Evolutionary conservation across 2,888 invertebrate genomes (phyloP), one percentile per base, ranked within the genome.

Genomic region (Ariolimax columbianus): DNA sequence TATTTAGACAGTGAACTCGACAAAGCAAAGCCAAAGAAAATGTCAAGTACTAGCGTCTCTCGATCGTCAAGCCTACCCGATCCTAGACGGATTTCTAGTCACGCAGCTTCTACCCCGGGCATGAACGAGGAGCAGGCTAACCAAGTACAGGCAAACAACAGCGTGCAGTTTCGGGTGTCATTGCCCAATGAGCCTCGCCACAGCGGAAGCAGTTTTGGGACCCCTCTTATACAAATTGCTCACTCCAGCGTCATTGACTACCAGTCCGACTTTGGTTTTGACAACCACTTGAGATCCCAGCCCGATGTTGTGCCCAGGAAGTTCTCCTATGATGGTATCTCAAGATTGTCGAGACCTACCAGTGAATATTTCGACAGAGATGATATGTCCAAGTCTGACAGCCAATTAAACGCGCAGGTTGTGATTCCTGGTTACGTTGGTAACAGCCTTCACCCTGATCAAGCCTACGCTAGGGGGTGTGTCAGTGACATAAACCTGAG

Each of bases 1-100:
- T 92, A 91, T 84, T 86, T 92, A n/a, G 91, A 92, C 82, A 89
- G 89, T 87, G 91, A 91, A 85, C 89, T 91, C 36, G 91, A 91
- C 82, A 90, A 90, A 84, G 89, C 90, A 33, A 86, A 84, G 30
- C 14, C 73, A 19, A 87, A 86, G 63, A 85, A 77, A 66, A 72
- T 33, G 0, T n/a, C 63, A 23, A 68, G 72, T n/a, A 55, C 78
- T 73, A 59, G 66, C 23, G 88, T 88, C 43, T 84, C 86, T 0
- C 81, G 87, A 40, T 88, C 88, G 2, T 87, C 88, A 36, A 88
- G 88, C 75, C 77, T 88, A 14, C 88, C 88, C 23, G 88, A 88
- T 30, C 86, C 87, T 9, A 82, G 87, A 23, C 70, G 86, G 40
- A 40, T 73, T 23, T 75, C 87, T 36, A 79, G 38, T 30, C 73